Percentiles rank a stretch among this genome's conserved stretches.
Conservation (phyloP, 2,113 vertebrate genomes). For the Phylloscopus whistleri region DNA sequence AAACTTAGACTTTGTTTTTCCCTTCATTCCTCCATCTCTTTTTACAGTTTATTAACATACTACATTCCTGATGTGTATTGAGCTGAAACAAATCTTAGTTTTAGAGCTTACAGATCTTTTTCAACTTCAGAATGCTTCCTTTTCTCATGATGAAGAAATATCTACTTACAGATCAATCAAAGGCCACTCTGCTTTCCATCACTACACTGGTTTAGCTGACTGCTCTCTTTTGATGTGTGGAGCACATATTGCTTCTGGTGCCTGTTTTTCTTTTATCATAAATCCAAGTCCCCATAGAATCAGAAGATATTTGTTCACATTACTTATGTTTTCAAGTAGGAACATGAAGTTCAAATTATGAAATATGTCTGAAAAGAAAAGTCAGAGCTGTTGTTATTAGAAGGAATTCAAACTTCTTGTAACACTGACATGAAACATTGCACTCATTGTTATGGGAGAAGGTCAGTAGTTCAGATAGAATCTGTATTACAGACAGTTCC, state of each 20-base stretch:
- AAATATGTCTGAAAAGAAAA: slow-evolving; percentile 41
- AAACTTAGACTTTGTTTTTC: neutral
- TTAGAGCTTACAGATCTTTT: neutral
- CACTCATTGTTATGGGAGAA: slow-evolving; percentile 3
- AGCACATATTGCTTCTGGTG: neutral
- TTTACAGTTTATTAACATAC: slow-evolving; percentile 19
- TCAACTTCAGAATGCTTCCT: slow-evolving; percentile 4
- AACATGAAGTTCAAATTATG: neutral
- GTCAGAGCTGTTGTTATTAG: slow-evolving; percentile 6
- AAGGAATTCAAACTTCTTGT: neutral
- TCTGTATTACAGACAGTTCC: neutral
- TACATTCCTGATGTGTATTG: slow-evolving; percentile 11
- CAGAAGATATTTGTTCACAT: slow-evolving; percentile 17
- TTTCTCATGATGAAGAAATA: slow-evolving; percentile 27
- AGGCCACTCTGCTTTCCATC: slow-evolving; percentile 29
- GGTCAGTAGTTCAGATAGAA: slow-evolving; percentile 45
- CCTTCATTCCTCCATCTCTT: neutral
- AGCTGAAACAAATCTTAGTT: neutral
- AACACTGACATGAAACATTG: slow-evolving; percentile 44
- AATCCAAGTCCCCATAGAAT: slow-evolving; percentile 1
- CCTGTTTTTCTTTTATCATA: slow-evolving; percentile 15
- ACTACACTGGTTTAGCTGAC: neutral
- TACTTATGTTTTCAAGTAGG: slow-evolving; percentile 32
- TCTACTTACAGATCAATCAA: neutral
- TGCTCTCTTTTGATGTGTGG: neutral